Percentiles rank a stretch among this genome's conserved stretches.
phyloP scores from a whole-genome alignment of 2,113 vertebrate genomes.

The Sinocyclocheilus anophthalmus region DNA sequence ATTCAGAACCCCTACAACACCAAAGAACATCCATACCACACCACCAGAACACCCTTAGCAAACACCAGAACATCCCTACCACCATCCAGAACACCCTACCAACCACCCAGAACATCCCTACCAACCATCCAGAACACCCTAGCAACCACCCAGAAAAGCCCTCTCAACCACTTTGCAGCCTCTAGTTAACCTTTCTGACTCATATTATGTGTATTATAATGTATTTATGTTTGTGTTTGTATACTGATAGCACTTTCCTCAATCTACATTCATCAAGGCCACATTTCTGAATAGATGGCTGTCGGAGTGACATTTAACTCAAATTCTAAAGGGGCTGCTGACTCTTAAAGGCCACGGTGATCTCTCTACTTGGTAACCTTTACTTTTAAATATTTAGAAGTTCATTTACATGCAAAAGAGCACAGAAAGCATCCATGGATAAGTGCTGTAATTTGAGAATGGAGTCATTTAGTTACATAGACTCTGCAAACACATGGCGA shows the following conservation, averaged over 20 bases:
- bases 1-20: too few relatives aligned
- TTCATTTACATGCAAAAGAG: constrained; percentile 45
- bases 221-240: constrained; percentile 26
- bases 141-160: too few relatives aligned
- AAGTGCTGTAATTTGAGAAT: constrained; percentile 7
- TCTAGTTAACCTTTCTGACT: neutral
- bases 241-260: constrained; percentile 31
- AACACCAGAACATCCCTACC: too few relatives aligned
- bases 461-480: constrained; percentile 21
- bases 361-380: constrained; percentile 52
- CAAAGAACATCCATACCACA: too few relatives aligned
- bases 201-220: constrained; percentile 14
- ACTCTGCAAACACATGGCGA: constrained; percentile 12
- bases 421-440: neutral
- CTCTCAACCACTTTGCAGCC: neutral
- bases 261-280: constrained; percentile 16
- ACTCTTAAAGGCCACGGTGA: constrained; percentile 51
- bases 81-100: too few relatives aligned
- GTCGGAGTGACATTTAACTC: constrained; percentile 48
- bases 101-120: too few relatives aligned
- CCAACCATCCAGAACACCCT: too few relatives aligned
- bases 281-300: constrained; percentile 4
- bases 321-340: constrained; percentile 35
- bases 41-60: too few relatives aligned
- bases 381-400: constrained; percentile 47